phyloP scores from a whole-genome alignment of 2,113 vertebrate species.

The Nothoprocta perdicaria region DNA sequence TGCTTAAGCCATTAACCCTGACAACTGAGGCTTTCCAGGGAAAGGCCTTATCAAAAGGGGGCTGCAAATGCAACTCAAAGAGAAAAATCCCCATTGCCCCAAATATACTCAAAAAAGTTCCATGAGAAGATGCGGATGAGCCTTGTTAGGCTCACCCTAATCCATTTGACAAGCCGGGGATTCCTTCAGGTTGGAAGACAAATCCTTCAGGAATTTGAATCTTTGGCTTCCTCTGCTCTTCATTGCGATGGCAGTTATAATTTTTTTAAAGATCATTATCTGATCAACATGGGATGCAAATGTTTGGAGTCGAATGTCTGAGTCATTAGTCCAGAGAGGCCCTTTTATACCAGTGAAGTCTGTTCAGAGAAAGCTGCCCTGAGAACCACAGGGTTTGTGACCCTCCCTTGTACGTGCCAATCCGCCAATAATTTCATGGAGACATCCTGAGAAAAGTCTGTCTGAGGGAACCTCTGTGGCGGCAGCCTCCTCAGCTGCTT shows the following conservation, averaged over 20 bases:
- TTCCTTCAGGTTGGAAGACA: slow-evolving; percentile 44
- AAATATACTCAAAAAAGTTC: slow-evolving; percentile 25
- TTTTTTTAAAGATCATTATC: slow-evolving; percentile 58
- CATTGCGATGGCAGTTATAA: neutral
- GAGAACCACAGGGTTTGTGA: neutral
- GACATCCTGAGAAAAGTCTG: neutral
- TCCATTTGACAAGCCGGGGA: slow-evolving; percentile 43
- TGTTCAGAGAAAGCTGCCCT: neutral
- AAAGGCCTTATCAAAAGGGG: slow-evolving; percentile 52
- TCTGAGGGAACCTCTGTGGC: neutral
- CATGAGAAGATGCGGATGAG: slow-evolving; percentile 14
- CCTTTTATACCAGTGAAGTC: neutral
- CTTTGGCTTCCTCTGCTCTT: neutral
- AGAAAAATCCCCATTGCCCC: slow-evolving; percentile 36
- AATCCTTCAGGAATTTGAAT: slow-evolving; percentile 8
- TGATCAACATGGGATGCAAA: neutral
- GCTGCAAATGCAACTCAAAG: slow-evolving; percentile 14
- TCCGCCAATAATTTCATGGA: neutral
- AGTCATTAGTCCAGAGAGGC: neutral
- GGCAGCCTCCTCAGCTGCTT: neutral
- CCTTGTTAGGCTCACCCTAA: slow-evolving; percentile 57
- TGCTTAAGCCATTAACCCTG: slow-evolving; percentile 74
- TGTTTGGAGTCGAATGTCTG: neutral
- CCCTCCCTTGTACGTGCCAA: neutral
- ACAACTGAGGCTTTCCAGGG: slow-evolving; percentile 75